Evolutionary conservation across 2,113 vertebrate genomes (phyloP), one percentile per base, ranked within the genome.

Genomic region (mouse (Mus musculus)): DNA sequence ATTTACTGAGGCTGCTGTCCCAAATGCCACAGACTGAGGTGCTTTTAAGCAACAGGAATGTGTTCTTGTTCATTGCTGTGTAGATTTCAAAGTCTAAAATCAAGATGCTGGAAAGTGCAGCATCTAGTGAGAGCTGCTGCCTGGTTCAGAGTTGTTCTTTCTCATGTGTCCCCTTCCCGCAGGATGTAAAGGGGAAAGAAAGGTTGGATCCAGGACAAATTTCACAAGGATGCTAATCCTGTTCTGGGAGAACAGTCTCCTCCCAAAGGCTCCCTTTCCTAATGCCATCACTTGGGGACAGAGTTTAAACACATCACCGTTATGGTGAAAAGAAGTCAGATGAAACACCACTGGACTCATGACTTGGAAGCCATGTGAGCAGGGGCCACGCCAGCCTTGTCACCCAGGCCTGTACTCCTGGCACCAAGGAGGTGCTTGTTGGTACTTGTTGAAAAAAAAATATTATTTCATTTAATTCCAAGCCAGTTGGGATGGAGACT

Each of bases 401-500:
- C 30, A 24, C 36, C 77, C 14, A 19, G 24, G 72, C 63, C 26
- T 89, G 56, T 33, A 76, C 28, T 42, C 52, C 30, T 69, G 24
- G 42, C 26, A 39, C 28, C 36, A 49, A 86, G 49, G 26, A 89
- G 26, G 24, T 19, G 26, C 28, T 88, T 39, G 0, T 30, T 73
- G 72, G 39, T 33, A 24, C 5, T 73, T 88, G 46, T 33, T 92
- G 61, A 87, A 65, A 86, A 39, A 39, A 86, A 49, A 46, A 26
- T 22, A 33, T 77, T 81, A 39, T 56, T 72, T 86, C 39, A 36
- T 63, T 92, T 90, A 92, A 72, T 78, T 75, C 24, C n/a, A 93
- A 63, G 17, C 8, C 73, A 69, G 67, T 88, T 94, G 67, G 77
- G n/a, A 19, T 89, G 46, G 42, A 26, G 56, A 46, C 52, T 17